phyloP scores from a whole-genome alignment of 2,113 vertebrate species.

The Cebidichthys violaceus region DNA sequence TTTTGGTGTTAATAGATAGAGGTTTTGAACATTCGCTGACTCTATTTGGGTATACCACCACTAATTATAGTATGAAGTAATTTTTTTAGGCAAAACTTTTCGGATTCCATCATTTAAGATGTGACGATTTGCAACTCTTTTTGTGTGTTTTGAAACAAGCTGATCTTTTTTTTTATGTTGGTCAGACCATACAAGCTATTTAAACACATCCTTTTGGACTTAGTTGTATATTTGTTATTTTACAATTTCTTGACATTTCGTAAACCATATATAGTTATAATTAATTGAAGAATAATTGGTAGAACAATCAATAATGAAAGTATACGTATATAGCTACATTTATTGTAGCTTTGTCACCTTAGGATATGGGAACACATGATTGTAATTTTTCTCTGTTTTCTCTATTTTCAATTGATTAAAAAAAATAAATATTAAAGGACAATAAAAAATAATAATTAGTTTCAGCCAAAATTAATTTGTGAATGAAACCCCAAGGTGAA shows the following conservation, averaged over 20 bases:
- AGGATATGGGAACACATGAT: background rate
- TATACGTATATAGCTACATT: too few relatives aligned
- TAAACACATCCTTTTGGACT: background rate
- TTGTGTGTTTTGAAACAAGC: background rate
- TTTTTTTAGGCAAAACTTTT: background rate
- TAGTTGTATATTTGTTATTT: background rate
- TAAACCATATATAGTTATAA: background rate
- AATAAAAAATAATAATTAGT: background rate
- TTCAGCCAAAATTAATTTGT: background rate
- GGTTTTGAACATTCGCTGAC: background rate
- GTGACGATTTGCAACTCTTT: background rate
- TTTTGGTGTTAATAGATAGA: background rate
- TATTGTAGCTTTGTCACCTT: background rate
- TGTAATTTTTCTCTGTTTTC: background rate
- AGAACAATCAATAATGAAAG: background rate
- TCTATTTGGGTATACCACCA: background rate
- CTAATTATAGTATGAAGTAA: background rate
- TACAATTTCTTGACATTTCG: background rate
- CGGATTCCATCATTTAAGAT: background rate
- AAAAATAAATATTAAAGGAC: background rate
- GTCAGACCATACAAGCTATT: background rate
- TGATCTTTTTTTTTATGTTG: background rate
- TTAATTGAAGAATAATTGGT: background rate
- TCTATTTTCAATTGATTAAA: background rate
- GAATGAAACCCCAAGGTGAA: background rate